Conservation (phyloP, 2,113 vertebrate species). For the Plestiodon gilberti region DNA sequence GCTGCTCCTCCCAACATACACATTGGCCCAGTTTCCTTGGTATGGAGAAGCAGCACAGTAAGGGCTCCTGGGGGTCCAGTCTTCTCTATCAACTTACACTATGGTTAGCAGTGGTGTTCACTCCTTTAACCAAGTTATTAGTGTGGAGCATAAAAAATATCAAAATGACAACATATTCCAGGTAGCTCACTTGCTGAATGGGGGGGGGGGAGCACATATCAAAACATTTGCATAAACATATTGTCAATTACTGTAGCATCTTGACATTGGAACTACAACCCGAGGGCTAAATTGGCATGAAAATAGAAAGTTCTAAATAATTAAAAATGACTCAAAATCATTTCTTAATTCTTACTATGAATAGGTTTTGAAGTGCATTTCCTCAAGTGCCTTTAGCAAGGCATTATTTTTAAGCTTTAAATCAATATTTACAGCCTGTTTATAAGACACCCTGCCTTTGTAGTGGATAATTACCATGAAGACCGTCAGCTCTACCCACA, state of each 20-base stretch:
- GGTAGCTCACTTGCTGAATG: neutral
- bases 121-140: neutral
- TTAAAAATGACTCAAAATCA: neutral
- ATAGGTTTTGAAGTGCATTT: constrained; percentile 11
- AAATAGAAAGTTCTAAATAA: constrained; percentile 1
- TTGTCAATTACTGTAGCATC: neutral
- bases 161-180: neutral
- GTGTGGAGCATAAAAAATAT: neutral
- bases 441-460: neutral
- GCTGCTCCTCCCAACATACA: no score
- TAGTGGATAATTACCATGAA: neutral
- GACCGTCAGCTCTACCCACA: neutral
- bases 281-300: neutral
- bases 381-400: neutral
- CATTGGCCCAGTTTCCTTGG: neutral
- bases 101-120: neutral
- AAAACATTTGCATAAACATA: constrained; percentile 15
- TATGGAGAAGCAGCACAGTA: neutral
- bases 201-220: neutral
- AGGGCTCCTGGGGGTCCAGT: neutral
- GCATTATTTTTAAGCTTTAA: constrained; percentile 4
- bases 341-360: constrained; percentile 6
- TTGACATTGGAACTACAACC: neutral
- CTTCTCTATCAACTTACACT: neutral
- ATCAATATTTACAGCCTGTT: constrained; percentile 13